phyloP scores from a whole-genome alignment of 2,888 invertebrate genomes.

The Caenorhabditis sulstoni region DNA sequence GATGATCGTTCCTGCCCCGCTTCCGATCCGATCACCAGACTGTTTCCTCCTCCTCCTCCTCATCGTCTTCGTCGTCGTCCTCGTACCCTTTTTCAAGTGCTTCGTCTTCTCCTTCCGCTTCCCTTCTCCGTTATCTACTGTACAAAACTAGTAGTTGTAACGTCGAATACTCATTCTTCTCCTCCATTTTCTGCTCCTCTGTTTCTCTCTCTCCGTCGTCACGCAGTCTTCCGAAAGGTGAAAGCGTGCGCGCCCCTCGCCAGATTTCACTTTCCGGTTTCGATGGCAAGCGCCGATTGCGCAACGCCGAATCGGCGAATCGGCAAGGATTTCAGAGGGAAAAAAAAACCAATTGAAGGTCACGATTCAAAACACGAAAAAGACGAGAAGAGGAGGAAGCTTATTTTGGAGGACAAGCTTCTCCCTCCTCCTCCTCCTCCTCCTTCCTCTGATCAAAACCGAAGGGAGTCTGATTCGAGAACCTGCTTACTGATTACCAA shows the following conservation, averaged over 20 bases:
- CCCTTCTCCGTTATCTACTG: conserved; percentile 49
- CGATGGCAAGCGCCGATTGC: conserved; percentile 41
- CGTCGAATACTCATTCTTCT: conserved; percentile 30
- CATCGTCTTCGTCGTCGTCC: too few relatives aligned
- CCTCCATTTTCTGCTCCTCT: conserved; percentile 22
- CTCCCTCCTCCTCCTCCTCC: too few relatives aligned
- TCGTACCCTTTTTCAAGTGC: conserved; percentile 26
- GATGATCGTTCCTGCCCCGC: neutral
- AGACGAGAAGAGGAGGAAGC: conserved; percentile 2
- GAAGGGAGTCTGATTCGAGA: conserved; percentile 41
- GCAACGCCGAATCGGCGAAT: conserved; percentile 29
- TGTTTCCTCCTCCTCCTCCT: conserved; percentile 34
- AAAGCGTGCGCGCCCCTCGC: conserved; percentile 36
- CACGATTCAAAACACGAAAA: conserved; percentile 10
- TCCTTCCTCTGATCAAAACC: neutral
- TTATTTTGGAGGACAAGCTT: conserved; percentile 25
- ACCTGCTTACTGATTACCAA: conserved; percentile 49
- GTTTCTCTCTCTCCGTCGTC: conserved; percentile 4
- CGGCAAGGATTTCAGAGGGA: conserved; percentile 11
- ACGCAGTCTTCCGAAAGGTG: conserved; percentile 34
- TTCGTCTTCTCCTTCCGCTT: conserved; percentile 45
- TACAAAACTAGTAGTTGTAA: conserved; percentile 59
- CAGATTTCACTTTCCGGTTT: conserved; percentile 58
- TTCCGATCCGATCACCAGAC: conserved; percentile 25
- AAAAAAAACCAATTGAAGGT: conserved; percentile 39